A percentile compares a stretch with the other conserved stretches of the same genome.
These are phyloP conservation scores for Kryptolebias marmoratus DNA, from an alignment of 2,113 vertebrate species.

Conservation along the genomic window DNA sequence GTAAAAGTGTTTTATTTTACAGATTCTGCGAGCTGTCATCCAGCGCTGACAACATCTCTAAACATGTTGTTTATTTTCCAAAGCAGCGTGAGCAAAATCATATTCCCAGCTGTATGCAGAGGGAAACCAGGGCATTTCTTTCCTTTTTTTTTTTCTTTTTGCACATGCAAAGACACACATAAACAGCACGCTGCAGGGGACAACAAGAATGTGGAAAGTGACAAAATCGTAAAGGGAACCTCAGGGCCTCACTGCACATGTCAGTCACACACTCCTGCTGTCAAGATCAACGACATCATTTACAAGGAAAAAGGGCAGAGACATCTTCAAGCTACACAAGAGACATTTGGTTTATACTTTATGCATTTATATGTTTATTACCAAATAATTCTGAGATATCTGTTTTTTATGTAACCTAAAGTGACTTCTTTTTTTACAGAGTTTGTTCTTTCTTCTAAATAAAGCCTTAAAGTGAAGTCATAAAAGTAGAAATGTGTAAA, in stretches of 20 bases:
- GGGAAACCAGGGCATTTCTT: slow-evolving; percentile 17
- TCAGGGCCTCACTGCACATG: slow-evolving; percentile 46
- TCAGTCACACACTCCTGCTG: slow-evolving; percentile 58
- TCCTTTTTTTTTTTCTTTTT: slow-evolving; percentile 6
- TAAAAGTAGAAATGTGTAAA: not conserved
- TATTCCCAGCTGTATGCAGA: slow-evolving; percentile 13
- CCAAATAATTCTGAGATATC: not conserved
- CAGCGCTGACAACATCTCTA: not conserved
- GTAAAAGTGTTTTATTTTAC: not conserved
- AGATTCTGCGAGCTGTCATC: slow-evolving; percentile 17
- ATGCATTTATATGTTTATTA: not conserved
- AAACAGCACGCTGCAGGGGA: slow-evolving; percentile 32
- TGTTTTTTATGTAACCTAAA: not conserved
- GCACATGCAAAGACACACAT: slow-evolving; percentile 32
- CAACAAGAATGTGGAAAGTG: slow-evolving; percentile 43
- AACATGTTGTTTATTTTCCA: slow-evolving; percentile 15
- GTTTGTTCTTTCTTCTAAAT: not conserved
- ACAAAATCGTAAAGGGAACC: slow-evolving; percentile 54
- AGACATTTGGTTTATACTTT: slow-evolving; percentile 2
- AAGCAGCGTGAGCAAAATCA: slow-evolving; percentile 10
- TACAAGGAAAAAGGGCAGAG: slow-evolving; percentile 35
- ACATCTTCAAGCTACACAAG: slow-evolving; percentile 15
- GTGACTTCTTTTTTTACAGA: slow-evolving; percentile 2
- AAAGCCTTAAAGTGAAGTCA: not conserved
- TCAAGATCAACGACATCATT: slow-evolving; percentile 58